Evolutionary conservation across 2,113 vertebrate species (phyloP).

Genomic region (Pachycephala philippinensis): DNA sequence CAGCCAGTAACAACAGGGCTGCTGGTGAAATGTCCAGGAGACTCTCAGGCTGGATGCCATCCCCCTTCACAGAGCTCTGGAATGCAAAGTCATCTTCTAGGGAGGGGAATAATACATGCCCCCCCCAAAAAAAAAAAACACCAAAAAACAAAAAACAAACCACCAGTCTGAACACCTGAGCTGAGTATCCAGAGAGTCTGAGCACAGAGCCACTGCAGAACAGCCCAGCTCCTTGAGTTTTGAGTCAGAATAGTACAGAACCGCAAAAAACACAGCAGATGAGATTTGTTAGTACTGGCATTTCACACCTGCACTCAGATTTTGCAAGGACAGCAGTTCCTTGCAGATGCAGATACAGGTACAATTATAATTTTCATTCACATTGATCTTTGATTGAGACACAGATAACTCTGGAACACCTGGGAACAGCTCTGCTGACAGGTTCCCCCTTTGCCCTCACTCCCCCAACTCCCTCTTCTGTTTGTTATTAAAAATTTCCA

Average conservation of each 20-base stretch:
- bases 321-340: neutral
- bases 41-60: neutral
- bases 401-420: neutral
- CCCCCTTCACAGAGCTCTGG: neutral
- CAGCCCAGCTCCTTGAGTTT: neutral
- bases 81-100: neutral
- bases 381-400: neutral
- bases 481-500: neutral
- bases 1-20: neutral
- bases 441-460: neutral
- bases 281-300: neutral
- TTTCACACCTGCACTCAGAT: neutral
- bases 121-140: neutral
- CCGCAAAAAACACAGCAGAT: neutral
- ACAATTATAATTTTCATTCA: neutral
- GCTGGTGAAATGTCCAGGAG: accelerated
- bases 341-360: neutral
- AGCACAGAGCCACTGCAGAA: neutral
- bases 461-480: neutral
- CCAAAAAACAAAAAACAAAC: too few species aligned
- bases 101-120: neutral
- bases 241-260: neutral
- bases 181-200: neutral
- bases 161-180: neutral
- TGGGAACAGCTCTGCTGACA: neutral